A percentile compares a stretch with the other conserved stretches of the same genome.
phyloP scores from a whole-genome alignment of 2,797 vertebrate species.

The Arrhamphus sclerolepis region DNA sequence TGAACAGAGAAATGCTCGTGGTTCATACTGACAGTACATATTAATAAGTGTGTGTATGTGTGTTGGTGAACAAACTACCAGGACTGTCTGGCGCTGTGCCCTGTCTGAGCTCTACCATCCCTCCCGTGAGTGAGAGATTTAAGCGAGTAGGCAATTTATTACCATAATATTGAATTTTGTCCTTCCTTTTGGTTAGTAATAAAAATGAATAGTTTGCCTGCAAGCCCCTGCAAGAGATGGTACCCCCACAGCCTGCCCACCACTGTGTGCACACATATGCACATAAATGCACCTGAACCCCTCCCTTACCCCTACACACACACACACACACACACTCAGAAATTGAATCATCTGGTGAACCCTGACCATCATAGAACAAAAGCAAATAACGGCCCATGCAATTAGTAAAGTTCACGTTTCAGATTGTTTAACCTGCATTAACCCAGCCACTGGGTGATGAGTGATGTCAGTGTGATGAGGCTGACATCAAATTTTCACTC shows the following conservation, averaged over 20 bases:
- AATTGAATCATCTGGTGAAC: conserved; percentile 27
- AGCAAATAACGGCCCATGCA: conserved; percentile 27
- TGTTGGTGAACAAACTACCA: conserved; percentile 6
- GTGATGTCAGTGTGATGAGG: conserved; percentile 23
- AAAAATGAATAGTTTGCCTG: conserved; percentile 63
- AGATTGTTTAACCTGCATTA: conserved; percentile 63
- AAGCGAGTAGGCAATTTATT: conserved; percentile 62
- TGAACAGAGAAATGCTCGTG: too few relatives aligned
- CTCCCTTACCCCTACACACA: neutral
- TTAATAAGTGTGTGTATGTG: neutral
- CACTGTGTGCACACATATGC: conserved; percentile 4
- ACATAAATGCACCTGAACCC: neutral
- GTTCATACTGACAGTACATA: neutral
- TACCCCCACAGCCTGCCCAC: too few relatives aligned
- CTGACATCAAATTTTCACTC: conserved; percentile 13
- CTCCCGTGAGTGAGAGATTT: conserved; percentile 55
- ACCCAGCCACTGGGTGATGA: conserved; percentile 42
- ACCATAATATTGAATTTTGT: conserved; percentile 70
- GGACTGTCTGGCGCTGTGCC: conserved; percentile 14
- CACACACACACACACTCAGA: conserved; percentile 21
- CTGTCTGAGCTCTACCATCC: conserved; percentile 17
- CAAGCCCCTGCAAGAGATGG: conserved; percentile 40
- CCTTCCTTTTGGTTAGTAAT: conserved; percentile 60
- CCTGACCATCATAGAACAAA: conserved; percentile 44
- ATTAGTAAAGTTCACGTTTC: conserved; percentile 50